Base-by-base conservation (phyloP, 2,113 vertebrate genomes). In the Myotis yumanensis region DNA sequence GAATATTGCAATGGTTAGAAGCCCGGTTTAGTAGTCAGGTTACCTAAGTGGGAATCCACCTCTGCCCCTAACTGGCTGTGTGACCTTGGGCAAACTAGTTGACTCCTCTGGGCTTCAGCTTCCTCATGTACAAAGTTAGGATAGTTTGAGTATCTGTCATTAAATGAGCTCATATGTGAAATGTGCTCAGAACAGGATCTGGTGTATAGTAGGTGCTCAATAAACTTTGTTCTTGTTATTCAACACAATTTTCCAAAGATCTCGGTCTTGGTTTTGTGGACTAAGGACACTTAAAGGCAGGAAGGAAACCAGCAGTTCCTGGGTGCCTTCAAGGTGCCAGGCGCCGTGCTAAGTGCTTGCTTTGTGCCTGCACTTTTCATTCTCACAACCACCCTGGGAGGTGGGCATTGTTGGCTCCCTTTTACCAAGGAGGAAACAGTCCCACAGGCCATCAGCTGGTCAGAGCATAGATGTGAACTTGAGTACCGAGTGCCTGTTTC, bases 141-240 rank as follows among this genome's bases (percentile, higher is more conserved):
- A 5, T 68, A 32, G 6, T 37, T 4, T 1, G 1, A 8, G 4
- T 12, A 6, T 35, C 43, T 72, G 1, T 37, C 43, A 28, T 54
- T 4, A 25, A 52, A 1, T 35, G 54, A 75, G 20, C 28, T 75
- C 14, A 5, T 16, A 22, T 0, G 0, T 83, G 18, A 18, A 46
- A 89, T 23, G 20, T 66, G 14, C 51, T 89, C 46, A 57, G 16
- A 89, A 40, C 18, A 25, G 37, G 23, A 66, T 16, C 48, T 75
- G 25, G 54, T n/a, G 5, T 14, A 22, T 7, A 51, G 18, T 54
- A 66, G 77, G 40, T 14, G 3, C 28, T 81, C 54, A 16, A 0
- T 32, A 83, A 91, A 93, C 25, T 79, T 86, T 4, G 0, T 12
- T 90, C 32, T 90, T 54, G 2, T 22, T 82, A 48, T 14, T 46